These are phyloP conservation scores for Bombyx mandarina DNA, from an alignment of 1,140 invertebrate genomes.

Conservation along the genomic window DNA sequence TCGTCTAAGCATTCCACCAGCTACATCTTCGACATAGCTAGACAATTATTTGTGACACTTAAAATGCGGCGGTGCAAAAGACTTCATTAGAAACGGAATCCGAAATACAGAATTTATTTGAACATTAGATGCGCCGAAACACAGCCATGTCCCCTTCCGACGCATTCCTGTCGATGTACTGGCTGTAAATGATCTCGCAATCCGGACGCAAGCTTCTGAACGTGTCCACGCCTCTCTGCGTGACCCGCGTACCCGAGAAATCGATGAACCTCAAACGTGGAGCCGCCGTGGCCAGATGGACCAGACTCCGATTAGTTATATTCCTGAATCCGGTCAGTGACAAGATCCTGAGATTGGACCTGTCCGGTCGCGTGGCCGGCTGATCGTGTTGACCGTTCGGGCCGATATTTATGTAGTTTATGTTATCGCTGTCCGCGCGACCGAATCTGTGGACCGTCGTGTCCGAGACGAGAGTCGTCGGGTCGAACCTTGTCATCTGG, in stretches of 20 bases:
- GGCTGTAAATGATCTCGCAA: constrained; percentile 23
- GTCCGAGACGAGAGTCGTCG: constrained; percentile 31
- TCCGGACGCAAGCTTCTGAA: constrained; percentile 55
- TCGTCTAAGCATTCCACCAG: too few species aligned
- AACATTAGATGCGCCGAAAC: too few species aligned
- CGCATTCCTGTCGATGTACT: too few species aligned
- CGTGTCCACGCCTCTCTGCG: constrained; percentile 66
- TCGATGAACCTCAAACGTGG: constrained; percentile 73
- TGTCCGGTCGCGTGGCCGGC: constrained; percentile 23
- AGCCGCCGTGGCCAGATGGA: constrained; percentile 73
- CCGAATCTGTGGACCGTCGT: constrained; percentile 41
- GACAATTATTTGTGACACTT: too few species aligned
- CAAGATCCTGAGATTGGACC: constrained; percentile 39
- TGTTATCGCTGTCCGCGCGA: constrained; percentile 31
- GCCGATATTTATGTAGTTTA: constrained; percentile 44
- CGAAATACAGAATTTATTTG: too few species aligned
- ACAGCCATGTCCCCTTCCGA: too few species aligned
- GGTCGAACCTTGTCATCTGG: constrained; percentile 9
- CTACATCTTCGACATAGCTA: too few species aligned
- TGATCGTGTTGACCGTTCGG: constrained; percentile 12
- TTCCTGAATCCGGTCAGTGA: constrained; percentile 73
- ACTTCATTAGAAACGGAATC: too few species aligned
- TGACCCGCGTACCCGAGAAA: constrained; percentile 74
- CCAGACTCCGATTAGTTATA: constrained; percentile 76
- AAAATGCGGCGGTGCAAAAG: too few species aligned